These are phyloP conservation scores for Diplosoma virens DNA, from an alignment of 23 tunicate species.

Conservation along the genomic window DNA sequence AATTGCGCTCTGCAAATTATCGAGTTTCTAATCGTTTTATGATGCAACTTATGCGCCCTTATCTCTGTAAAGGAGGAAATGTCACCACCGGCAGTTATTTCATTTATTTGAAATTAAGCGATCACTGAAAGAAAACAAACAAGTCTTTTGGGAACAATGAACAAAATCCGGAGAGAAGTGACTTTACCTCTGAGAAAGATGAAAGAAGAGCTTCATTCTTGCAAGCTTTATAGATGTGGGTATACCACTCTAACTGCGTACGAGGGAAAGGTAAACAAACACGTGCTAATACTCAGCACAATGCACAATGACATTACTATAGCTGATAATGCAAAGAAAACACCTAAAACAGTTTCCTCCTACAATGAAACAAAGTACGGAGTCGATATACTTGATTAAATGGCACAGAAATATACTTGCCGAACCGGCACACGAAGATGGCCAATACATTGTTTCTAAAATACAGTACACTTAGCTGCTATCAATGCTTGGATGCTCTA, in stretches of 20 bases:
- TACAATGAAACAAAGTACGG: constrained; percentile 30
- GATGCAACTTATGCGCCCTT: constrained; percentile 30
- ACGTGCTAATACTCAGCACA: constrained; percentile 20
- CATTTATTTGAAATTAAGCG: constrained; percentile 22
- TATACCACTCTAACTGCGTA: constrained; percentile 18
- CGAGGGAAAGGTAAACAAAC: constrained; percentile 27
- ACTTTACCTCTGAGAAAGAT: constrained; percentile 25
- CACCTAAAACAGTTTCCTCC: constrained; percentile 24
- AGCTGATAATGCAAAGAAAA: constrained; percentile 34
- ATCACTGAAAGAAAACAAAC: constrained; percentile 21
- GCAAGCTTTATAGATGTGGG: constrained; percentile 18
- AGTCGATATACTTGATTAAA: constrained; percentile 23
- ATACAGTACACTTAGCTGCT: constrained; percentile 16
- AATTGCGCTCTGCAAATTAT: not conserved
- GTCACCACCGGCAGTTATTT: constrained; percentile 9
- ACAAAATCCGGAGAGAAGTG: constrained; percentile 39
- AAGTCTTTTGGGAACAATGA: constrained; percentile 25
- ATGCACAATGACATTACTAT: constrained; percentile 26
- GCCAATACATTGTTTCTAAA: constrained; percentile 23
- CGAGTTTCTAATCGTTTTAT: constrained; percentile 17
- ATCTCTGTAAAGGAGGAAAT: constrained; percentile 11
- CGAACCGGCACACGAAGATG: constrained; percentile 32
- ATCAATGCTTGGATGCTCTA: constrained; percentile 6
- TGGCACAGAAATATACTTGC: constrained; percentile 25
- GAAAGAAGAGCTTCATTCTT: constrained; percentile 35